Conservation (phyloP, 2,797 vertebrate species). For the Chiroxiphia lanceolata region DNA sequence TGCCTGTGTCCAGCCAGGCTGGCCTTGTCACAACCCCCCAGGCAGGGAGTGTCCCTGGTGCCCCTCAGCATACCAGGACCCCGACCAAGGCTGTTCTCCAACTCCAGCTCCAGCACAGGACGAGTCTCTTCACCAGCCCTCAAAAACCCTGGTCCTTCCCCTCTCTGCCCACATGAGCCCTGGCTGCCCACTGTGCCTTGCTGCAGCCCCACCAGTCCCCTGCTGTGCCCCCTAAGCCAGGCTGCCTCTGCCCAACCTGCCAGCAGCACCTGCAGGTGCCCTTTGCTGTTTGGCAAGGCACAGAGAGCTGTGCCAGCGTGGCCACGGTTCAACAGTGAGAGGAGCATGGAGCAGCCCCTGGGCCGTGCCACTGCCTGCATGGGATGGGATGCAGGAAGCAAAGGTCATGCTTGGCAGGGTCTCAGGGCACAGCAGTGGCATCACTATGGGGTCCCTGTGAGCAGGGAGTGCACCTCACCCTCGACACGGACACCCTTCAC, state of each 20-base stretch:
- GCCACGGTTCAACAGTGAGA: background rate
- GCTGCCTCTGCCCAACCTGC: background rate
- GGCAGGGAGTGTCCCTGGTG: background rate
- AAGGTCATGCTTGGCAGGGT: background rate
- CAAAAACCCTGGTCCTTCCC: background rate
- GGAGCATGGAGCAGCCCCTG: background rate
- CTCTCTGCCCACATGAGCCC: background rate
- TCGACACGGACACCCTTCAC: background rate
- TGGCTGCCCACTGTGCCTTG: accelerated
- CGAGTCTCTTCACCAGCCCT: background rate
- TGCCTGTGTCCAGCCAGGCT: background rate
- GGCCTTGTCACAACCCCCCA: background rate
- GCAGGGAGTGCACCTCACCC: background rate
- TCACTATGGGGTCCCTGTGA: accelerated
- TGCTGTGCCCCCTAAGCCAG: background rate
- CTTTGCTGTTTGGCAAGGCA: accelerated
- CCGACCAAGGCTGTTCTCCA: accelerated
- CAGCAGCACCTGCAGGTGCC: background rate
- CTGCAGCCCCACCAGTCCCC: background rate
- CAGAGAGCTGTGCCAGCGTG: accelerated
- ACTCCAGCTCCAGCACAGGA: background rate
- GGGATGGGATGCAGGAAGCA: background rate
- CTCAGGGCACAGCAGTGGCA: background rate
- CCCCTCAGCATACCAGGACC: accelerated
- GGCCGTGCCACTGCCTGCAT: accelerated